Evolutionary conservation across 2,113 vertebrate species (phyloP).

Genomic region (Mobula birostris): DNA sequence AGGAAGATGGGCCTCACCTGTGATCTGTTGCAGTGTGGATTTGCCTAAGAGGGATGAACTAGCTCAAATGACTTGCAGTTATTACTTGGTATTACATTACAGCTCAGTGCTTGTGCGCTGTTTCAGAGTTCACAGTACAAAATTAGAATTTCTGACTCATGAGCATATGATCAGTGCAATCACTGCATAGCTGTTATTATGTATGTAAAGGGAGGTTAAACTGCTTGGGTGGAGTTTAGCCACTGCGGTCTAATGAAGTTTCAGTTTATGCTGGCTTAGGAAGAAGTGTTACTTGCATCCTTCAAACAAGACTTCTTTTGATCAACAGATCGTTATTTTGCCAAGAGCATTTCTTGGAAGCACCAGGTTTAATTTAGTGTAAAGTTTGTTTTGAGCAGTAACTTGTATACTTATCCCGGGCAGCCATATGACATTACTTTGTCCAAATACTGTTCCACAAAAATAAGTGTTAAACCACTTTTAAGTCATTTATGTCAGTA

Average conservation of each 20-base stretch:
- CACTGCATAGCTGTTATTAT: neutral
- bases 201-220: neutral
- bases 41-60: too few relatives aligned
- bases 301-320: constrained; percentile 1
- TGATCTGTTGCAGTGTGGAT: neutral
- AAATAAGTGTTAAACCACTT: neutral
- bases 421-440: constrained; percentile 7
- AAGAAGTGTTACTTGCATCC: constrained; percentile 21
- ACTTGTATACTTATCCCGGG: constrained; percentile 4
- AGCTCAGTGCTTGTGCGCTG: neutral
- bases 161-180: neutral
- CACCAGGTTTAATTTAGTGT: neutral
- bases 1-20: neutral
- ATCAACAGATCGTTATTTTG: constrained; percentile 11
- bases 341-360: neutral
- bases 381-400: constrained; percentile 27
- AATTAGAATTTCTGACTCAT: constrained; percentile 31
- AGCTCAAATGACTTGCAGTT: constrained; percentile 11
- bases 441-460: neutral
- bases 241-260: constrained; percentile 13
- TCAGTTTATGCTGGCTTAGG: constrained; percentile 17
- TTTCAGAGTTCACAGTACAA: constrained; percentile 12
- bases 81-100: neutral
- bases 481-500: constrained; percentile 10
- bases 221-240: constrained; percentile 26